Percentiles rank a stretch among this genome's conserved stretches.
These are phyloP conservation scores for Oreochromis niloticus DNA, from an alignment of 2,113 vertebrate genomes.

Conservation along the genomic window DNA sequence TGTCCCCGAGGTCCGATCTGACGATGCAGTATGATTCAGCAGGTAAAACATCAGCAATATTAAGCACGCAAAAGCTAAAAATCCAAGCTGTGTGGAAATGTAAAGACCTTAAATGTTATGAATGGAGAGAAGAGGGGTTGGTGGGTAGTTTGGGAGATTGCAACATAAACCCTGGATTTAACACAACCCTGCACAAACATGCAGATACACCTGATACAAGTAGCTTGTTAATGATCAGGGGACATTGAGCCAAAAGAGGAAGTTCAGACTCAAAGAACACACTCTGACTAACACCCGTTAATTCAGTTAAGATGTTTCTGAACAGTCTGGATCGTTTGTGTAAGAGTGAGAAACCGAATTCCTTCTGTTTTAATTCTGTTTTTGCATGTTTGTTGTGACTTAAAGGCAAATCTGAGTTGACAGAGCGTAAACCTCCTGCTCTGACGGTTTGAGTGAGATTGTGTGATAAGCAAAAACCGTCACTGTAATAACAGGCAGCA, in stretches of 20 bases:
- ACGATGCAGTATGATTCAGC: not conserved
- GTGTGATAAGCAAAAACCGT: conserved; percentile 61
- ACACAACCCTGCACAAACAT: not conserved
- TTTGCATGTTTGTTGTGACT: not conserved
- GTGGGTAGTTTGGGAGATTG: not conserved
- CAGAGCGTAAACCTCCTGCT: not conserved
- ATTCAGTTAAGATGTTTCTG: not conserved
- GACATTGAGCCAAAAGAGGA: not conserved
- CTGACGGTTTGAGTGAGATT: conserved; percentile 49
- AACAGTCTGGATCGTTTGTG: not conserved
- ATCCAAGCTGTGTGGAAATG: not conserved
- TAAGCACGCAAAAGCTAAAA: not conserved
- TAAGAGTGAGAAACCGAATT: not conserved
- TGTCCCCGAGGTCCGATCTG: not conserved
- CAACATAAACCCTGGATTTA: not conserved
- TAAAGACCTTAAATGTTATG: not conserved
- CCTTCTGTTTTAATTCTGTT: not conserved
- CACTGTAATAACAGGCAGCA: conserved; percentile 6
- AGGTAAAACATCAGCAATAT: not conserved
- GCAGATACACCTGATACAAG: not conserved
- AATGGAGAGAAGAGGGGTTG: not conserved
- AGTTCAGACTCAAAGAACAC: not conserved
- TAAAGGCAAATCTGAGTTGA: conserved; percentile 8
- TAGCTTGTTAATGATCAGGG: not conserved
- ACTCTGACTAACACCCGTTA: not conserved